Evolutionary conservation across 2,888 invertebrate genomes (phyloP), one percentile per base, ranked within the genome.

Genomic region (Sphaerophoria rueppellii): DNA sequence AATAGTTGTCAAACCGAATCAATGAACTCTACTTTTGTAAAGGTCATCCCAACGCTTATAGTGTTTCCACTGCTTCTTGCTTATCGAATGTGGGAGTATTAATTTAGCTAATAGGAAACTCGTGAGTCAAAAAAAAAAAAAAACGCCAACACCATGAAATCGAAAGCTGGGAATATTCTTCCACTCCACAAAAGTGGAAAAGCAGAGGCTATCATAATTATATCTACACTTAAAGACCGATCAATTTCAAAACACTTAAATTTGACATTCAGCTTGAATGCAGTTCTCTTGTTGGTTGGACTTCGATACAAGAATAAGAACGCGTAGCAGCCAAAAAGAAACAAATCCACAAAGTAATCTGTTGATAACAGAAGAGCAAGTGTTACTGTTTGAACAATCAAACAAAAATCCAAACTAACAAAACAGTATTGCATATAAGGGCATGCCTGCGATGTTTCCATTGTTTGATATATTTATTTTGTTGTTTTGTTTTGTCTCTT

Each of bases 391-490:
- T 5, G 6, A 34, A 6, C 2, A 35, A 35, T n/a, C 2, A 57
- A 57, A 57, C 43, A 57, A 35, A 35, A 57, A 4, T 6, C 43
- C 43, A 60, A 35, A 55, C 32, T 9, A 24, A 24, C 3, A 24
- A 52, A 43, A 60, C 16, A 60, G 12, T 43, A 43, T 40, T 57
- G 35, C 60, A 60, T 16, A 60, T 43, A 60, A 11, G 60, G 60
- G 11, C 43, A 24, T 43, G 60, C 32, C 24, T 60, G 40, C 12
- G 14, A 60, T 60, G 11, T 60, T 43, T 60, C 43, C n/a, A 37
- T 37, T 60, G 60, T 43, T 16, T 24, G 43, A 43, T 24, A 32
- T 24, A 24, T 60, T 24, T 16, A 24, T 12, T 43, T n/a, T n/a
- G n/a, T n/a, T n/a, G n/a, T n/a, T 60, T 40, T 40, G 6, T 40